Percentiles rank a stretch among this genome's conserved stretches.
These are phyloP conservation scores for Bergia sp. DNA, from an alignment of 92 coral and sea anemone species.

Conservation along the genomic window DNA sequence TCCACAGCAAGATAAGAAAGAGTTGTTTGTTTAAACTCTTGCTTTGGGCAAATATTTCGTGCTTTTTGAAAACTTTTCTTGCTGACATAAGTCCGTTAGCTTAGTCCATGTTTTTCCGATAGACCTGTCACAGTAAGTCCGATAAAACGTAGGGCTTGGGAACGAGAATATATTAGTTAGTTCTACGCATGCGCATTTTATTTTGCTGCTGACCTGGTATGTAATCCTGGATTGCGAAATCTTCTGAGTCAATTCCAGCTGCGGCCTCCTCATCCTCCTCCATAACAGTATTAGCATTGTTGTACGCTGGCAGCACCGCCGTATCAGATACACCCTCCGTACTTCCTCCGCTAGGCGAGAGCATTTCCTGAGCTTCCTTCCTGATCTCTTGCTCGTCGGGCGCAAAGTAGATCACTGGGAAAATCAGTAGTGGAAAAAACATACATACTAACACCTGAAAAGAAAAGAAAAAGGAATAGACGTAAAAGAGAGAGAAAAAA, in stretches of 20 bases:
- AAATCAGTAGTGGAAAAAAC: constrained; percentile 76
- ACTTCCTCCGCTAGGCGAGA: constrained; percentile 3
- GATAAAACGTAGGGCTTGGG: too few species aligned
- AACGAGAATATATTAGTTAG: not conserved
- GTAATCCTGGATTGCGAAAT: constrained; percentile 64
- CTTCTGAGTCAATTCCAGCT: constrained; percentile 54
- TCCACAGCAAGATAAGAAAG: too few species aligned
- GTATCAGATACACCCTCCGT: not conserved
- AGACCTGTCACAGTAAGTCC: too few species aligned
- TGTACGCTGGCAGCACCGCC: constrained; percentile 30
- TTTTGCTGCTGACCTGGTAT: constrained; percentile 64
- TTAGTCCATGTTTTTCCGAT: too few species aligned
- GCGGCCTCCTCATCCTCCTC: constrained; percentile 58
- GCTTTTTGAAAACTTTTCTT: too few species aligned
- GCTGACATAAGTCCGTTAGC: too few species aligned
- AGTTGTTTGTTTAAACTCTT: too few species aligned
- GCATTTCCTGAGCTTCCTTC: constrained; percentile 29
- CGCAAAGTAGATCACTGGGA: constrained; percentile 87
- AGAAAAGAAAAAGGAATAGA: not conserved
- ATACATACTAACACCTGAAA: constrained; percentile 76
- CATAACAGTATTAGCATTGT: constrained; percentile 26
- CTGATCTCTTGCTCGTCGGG: constrained; percentile 75
- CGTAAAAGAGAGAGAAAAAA: too few species aligned
- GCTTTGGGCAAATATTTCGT: too few species aligned
- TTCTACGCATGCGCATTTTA: not conserved